Evolutionary conservation across 2,888 invertebrate species (phyloP).

Genomic region (Dastarcus helophoroides): DNA sequence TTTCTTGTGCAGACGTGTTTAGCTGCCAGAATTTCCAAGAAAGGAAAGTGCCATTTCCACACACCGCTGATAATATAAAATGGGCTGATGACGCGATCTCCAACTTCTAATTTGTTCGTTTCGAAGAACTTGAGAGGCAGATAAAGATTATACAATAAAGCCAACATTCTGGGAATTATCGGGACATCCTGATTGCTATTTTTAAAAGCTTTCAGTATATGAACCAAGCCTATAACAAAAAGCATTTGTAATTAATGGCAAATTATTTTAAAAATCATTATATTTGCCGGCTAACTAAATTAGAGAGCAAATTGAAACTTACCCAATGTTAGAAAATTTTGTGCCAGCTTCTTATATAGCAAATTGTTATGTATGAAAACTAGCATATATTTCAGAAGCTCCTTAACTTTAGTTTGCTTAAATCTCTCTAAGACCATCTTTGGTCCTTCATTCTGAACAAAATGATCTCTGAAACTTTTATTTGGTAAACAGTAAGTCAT

Average conservation of each 20-base stretch:
- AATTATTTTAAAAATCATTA: no score
- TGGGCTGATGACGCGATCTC: constrained; percentile 23
- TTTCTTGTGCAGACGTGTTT: constrained; percentile 18
- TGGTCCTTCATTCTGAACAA: constrained; percentile 18
- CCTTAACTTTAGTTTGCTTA: constrained; percentile 13
- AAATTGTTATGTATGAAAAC: constrained; percentile 24
- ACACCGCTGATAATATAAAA: constrained; percentile 26
- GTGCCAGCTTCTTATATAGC: constrained; percentile 20
- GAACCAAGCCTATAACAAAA: no score
- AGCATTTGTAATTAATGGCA: no score
- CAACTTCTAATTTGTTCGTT: constrained; percentile 21
- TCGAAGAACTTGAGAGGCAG: constrained; percentile 28
- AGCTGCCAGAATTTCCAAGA: constrained; percentile 26
- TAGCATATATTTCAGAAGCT: constrained; percentile 19
- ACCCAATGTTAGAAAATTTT: constrained; percentile 21
- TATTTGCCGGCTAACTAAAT: no score
- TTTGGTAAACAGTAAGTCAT: constrained; percentile 8
- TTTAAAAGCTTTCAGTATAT: no score
- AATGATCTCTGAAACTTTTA: constrained; percentile 17
- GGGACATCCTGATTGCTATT: constrained; percentile 18
- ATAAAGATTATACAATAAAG: constrained; percentile 22
- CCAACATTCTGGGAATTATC: constrained; percentile 19
- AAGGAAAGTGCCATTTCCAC: constrained; percentile 25
- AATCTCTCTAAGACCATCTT: constrained; percentile 17
- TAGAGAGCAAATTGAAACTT: no score